Percentiles rank a stretch among this genome's conserved stretches.
Evolutionary conservation across 2,888 invertebrate species (phyloP).

Genomic region (Microplitis manilae): DNA sequence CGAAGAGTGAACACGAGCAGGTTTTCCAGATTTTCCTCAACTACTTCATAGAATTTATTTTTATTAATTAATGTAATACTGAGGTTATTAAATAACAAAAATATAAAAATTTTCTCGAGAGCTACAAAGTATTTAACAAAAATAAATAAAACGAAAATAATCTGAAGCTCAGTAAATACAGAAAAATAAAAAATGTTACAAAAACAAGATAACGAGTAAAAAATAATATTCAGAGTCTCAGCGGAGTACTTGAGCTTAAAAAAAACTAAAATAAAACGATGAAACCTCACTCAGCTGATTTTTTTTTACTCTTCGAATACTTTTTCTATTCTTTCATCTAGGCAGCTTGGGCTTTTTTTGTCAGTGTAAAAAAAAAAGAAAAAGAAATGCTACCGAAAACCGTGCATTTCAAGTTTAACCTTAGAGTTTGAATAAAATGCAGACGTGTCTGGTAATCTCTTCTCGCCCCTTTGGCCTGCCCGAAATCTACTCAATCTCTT

Average conservation of each 20-base stretch:
- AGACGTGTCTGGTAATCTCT: constrained; percentile 22
- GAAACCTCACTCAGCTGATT: neutral
- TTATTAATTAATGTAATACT: neutral
- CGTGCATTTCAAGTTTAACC: constrained; percentile 21
- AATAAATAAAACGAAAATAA: too few species aligned
- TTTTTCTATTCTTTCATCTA: constrained; percentile 2
- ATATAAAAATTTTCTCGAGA: too few species aligned
- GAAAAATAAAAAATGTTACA: too few species aligned
- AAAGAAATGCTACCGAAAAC: constrained; percentile 1
- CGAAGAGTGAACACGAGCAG: too few species aligned
- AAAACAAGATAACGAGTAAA: too few species aligned
- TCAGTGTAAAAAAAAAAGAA: too few species aligned
- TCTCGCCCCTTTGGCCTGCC: constrained; percentile 19
- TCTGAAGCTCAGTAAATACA: too few species aligned
- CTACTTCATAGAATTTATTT: neutral
- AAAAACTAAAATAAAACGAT: too few species aligned
- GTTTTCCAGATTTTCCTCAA: neutral
- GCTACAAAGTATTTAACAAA: too few species aligned
- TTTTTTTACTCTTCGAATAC: neutral
- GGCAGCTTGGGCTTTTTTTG: neutral
- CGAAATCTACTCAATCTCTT: constrained; percentile 16
- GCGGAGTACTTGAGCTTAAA: too few species aligned
- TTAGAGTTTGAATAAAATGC: constrained; percentile 53
- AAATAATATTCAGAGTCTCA: too few species aligned
- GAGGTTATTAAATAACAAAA: too few species aligned